Percentiles rank a stretch among this genome's conserved stretches.
Conservation (phyloP, 2,797 vertebrate species). For the Chelmon rostratus region DNA sequence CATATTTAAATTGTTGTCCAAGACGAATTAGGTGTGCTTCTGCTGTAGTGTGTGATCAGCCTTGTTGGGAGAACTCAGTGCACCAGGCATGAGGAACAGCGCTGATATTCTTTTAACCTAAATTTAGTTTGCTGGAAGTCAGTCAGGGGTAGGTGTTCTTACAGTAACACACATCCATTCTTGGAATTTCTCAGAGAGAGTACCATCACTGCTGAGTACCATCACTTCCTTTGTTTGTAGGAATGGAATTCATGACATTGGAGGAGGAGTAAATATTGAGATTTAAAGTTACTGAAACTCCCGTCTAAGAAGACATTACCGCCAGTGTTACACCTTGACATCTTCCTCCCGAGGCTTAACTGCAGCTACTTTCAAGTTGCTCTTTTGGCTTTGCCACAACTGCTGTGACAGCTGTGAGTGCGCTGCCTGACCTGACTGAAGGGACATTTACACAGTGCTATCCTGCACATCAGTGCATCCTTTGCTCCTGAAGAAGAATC, state of each 20-base stretch:
- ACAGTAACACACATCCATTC: conserved; percentile 20
- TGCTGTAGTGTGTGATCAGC: conserved; percentile 33
- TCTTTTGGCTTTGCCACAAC: conserved; percentile 1
- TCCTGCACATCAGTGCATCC: background rate
- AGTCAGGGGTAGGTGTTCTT: conserved; percentile 15
- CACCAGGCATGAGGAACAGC: conserved; percentile 33
- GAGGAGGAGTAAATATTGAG: conserved; percentile 39
- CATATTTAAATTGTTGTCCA: background rate
- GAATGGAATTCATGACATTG: conserved; percentile 38
- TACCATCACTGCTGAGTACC: conserved; percentile 4
- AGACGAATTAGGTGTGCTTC: conserved; percentile 42
- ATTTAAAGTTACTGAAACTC: conserved; percentile 15
- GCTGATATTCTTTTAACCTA: conserved; percentile 19
- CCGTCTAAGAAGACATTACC: conserved; percentile 9
- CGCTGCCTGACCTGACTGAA: conserved; percentile 11
- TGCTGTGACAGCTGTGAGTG: conserved; percentile 4
- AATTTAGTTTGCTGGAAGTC: conserved; percentile 41
- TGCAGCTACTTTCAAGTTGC: background rate
- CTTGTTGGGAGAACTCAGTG: conserved; percentile 13
- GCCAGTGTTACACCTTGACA: conserved; percentile 3
- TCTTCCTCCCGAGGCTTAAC: conserved; percentile 7
- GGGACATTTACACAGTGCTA: background rate
- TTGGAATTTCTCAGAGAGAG: conserved; percentile 20
- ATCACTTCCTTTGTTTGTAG: conserved; percentile 37
- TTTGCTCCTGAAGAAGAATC: conserved; percentile 21